Base-by-base conservation (phyloP, 2,888 invertebrate genomes). In the Athalia rosae region DNA sequence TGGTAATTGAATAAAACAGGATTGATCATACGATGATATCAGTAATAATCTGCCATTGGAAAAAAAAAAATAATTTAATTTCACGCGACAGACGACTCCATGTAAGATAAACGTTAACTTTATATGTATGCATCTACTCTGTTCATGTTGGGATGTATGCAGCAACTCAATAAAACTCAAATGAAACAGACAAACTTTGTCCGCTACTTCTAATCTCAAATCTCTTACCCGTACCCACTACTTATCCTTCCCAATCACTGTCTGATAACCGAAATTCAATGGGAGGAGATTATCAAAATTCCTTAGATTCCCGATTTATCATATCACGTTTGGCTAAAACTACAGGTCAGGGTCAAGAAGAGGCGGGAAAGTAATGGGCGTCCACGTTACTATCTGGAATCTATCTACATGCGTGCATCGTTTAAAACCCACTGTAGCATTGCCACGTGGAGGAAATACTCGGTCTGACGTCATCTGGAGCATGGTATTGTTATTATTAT, bases 121-220 rank as follows among this genome's bases (percentile, higher is more conserved):
- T 83, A 86, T 61, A 83, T 86, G 87, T 84, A 86, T 88, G 83
- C 88, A 89, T 86, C 88, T 87, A 84, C 87, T 88, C 86, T 89
- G 88, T 89, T 89, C 83, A 88, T 89, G 89, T 89, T 89, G 86
- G 83, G 88, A 87, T 89, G 89, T 86, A 85, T 89, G 83, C 89
- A 86, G 84, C 82, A 84, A 83, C 86, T 87, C 84, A 89, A 88
- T 88, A 88, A 87, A 83, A 82, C 28, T 28, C 28, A 84, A 28
- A 9, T 45, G 47, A 74, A 53, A 15, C 62, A 43, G 13, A 48
- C 61, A 41, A 62, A 71, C 53, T n/a, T 53, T 53, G 3, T 66
- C 13, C 66, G 48, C 13, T 6, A 15, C 13, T n/a, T 45, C 3
- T 43, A 43, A 67, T n/a, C 8, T 15, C 6, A 28, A 50, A 50